Base-by-base conservation (phyloP, 2,888 invertebrate genomes). In the Griposia aprilina region DNA sequence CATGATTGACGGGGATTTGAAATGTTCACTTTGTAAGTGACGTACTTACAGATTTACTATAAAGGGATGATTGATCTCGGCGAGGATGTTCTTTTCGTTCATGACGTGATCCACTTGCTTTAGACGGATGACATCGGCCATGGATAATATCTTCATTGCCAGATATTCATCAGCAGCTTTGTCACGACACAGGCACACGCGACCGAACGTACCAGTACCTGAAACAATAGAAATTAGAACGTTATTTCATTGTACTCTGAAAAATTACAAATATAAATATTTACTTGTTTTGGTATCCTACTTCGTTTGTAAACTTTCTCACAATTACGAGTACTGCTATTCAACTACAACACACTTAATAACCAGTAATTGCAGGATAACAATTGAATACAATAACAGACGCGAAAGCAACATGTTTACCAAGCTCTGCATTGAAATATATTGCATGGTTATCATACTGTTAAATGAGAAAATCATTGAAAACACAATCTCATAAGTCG, bases 61-160 rank as follows among this genome's bases (percentile, higher is more conserved):
- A 97, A 99, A 99, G 74, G 99, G 99, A 97, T 99, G 99, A 90
- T 98, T 97, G 90, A 99, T 98, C 97, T 98, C 98, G 85, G 98
- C 97, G 82, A 99, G 97, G 91, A 99, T 99, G 91, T 98, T 98
- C 95, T 99, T 99, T 97, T 99, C 99, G 95, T 99, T 99, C 97
- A 99, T 98, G 83, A 99, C 99, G 96, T 99, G 99, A 91, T 99
- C 99, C 90, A 99, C 99, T 97, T 99, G 99, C 96, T 99, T 99
- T 90, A 99, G 97, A 92, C 99, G 98, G 91, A 99, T 99, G 85
- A 99, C 98, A 95, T 99, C 99, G 65, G 98, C 98, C 97, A 99
- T 98, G 79, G 98, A 98, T 86, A 99, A 97, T 88, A 99, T 98
- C 97, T 99, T 99, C 97, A 99, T 98, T 67, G 99, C 99, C 92